phyloP scores from a whole-genome alignment of 1,140 invertebrate species.

The Magallana gigas region DNA sequence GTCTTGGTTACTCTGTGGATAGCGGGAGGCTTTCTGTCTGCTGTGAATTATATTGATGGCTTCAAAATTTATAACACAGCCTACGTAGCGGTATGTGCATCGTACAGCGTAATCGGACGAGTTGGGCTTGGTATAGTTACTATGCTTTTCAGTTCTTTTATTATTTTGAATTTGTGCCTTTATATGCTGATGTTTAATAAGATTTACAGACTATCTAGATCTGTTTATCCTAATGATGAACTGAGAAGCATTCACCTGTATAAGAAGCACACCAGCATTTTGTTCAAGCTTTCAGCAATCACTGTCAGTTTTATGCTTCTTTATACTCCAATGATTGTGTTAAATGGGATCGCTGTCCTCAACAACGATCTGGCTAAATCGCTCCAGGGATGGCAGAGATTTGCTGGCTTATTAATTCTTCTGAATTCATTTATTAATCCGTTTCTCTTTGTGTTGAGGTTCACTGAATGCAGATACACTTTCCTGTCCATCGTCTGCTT shows the following conservation, averaged over 20 bases:
- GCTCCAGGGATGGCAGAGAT: background rate
- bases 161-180: background rate
- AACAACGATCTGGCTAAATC: background rate
- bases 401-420: background rate
- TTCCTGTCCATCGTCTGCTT: background rate
- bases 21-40: background rate
- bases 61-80: background rate
- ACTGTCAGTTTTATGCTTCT: background rate
- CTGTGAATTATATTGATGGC: background rate
- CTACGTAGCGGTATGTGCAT: background rate
- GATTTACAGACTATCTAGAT: background rate
- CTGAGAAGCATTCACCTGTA: background rate
- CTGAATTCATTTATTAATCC: conserved; percentile 26
- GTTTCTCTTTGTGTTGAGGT: conserved; percentile 24
- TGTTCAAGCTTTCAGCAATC: background rate
- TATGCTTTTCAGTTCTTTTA: background rate
- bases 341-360: background rate
- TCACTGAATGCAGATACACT: conserved; percentile 23
- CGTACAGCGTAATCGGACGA: background rate
- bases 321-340: background rate
- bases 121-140: background rate
- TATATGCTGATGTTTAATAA: background rate
- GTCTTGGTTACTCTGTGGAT: background rate
- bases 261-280: background rate
- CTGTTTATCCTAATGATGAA: background rate